Conservation (phyloP, 2,797 vertebrate genomes). For the Erithacus rubecula region DNA sequence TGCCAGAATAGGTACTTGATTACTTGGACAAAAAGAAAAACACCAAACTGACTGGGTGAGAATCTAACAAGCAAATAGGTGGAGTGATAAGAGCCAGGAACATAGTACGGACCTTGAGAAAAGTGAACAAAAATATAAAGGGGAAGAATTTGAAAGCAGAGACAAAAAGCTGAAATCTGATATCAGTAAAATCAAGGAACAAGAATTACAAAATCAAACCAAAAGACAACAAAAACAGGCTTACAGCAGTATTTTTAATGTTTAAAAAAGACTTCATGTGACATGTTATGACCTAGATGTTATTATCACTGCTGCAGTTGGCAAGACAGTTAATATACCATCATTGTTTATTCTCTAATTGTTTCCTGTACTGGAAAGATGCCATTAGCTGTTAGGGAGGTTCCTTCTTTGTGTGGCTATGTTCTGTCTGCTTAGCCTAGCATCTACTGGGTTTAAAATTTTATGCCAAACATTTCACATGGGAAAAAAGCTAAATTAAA, state of each 20-base stretch:
- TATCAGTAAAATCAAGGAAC: neutral
- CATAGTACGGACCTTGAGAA: neutral
- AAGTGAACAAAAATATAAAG: neutral
- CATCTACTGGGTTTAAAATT: conserved; percentile 8
- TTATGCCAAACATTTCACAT: conserved; percentile 29
- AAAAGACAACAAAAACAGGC: neutral
- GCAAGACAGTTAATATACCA: conserved; percentile 39
- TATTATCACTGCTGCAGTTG: conserved; percentile 37
- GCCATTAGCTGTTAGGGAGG: conserved; percentile 42
- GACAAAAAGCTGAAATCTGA: neutral
- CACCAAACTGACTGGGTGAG: neutral
- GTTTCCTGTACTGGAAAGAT: conserved; percentile 58
- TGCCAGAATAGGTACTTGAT: neutral
- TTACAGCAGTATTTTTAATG: neutral
- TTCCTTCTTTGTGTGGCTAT: conserved; percentile 1
- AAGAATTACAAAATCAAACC: conserved; percentile 2
- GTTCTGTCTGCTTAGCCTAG: conserved; percentile 29
- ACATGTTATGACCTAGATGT: neutral
- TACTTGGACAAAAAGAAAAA: neutral
- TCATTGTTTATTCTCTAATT: conserved; percentile 60
- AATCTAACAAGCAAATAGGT: neutral
- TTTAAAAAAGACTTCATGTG: conserved; percentile 15
- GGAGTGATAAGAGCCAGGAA: neutral
- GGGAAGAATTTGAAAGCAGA: neutral
- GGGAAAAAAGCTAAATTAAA: conserved; percentile 37